Evolutionary conservation across 1,140 invertebrate genomes (phyloP).

Genomic region (Doryteuthis pealeii): DNA sequence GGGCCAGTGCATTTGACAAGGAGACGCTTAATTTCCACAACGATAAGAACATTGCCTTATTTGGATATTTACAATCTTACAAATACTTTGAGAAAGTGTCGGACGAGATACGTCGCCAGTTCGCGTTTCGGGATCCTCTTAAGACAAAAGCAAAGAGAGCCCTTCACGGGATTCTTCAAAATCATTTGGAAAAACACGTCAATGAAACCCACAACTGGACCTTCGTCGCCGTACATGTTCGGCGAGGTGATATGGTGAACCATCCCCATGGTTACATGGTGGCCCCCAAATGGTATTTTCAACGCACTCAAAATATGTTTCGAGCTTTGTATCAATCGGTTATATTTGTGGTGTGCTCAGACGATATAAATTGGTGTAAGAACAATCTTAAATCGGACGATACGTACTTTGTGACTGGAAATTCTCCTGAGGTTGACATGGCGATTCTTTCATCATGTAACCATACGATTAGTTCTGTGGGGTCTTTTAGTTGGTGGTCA

Average conservation of each 20-base stretch:
- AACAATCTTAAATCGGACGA: too few species aligned
- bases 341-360: slow-evolving; percentile 33
- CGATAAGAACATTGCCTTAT: too few species aligned
- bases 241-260: slow-evolving; percentile 19
- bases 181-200: background rate
- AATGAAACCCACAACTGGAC: background rate
- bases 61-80: slow-evolving; percentile 25
- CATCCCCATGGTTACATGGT: slow-evolving; percentile 6
- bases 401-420: too few species aligned
- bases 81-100: slow-evolving; percentile 24
- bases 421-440: too few species aligned
- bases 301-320: slow-evolving; percentile 25
- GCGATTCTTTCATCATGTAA: too few species aligned
- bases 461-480: too few species aligned
- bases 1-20: too few species aligned
- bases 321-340: slow-evolving; percentile 18
- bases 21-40: too few species aligned
- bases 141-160: background rate
- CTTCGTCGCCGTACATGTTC: slow-evolving; percentile 27
- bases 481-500: too few species aligned
- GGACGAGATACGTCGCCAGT: slow-evolving; percentile 17
- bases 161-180: background rate
- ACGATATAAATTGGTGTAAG: slow-evolving; percentile 32
- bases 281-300: slow-evolving; percentile 21
- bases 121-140: slow-evolving; percentile 14